phyloP scores from a whole-genome alignment of 1,140 invertebrate species.

The Bombus fervidus region DNA sequence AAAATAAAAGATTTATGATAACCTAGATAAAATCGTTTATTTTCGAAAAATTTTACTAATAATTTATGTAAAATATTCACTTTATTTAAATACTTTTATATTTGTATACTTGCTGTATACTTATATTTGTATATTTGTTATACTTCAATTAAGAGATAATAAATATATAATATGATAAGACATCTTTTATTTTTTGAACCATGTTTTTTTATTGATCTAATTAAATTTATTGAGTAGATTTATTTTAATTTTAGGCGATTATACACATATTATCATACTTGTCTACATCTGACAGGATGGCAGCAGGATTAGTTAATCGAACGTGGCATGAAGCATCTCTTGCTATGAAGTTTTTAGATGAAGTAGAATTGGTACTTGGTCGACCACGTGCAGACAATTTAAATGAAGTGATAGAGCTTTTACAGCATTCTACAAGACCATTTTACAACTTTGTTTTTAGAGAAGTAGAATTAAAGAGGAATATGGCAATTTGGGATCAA shows the following conservation, averaged over 20 bases:
- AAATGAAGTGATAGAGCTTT: slow-evolving; percentile 80
- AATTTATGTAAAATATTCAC: not conserved
- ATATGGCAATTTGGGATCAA: slow-evolving; percentile 76
- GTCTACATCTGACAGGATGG: slow-evolving; percentile 84
- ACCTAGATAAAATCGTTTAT: not conserved
- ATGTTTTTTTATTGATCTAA: not conserved
- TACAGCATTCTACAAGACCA: slow-evolving; percentile 79
- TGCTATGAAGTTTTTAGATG: slow-evolving; percentile 83
- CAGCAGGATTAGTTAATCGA: slow-evolving; percentile 84
- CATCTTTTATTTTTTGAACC: not conserved
- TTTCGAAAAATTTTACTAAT: not conserved
- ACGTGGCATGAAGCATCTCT: slow-evolving; percentile 85
- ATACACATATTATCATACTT: slow-evolving; percentile 85
- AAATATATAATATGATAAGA: not conserved
- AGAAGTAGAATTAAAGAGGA: slow-evolving; percentile 84
- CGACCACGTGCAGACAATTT: slow-evolving; percentile 82
- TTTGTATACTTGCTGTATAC: not conserved
- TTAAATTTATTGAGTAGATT: not conserved
- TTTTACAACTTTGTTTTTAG: slow-evolving; percentile 84
- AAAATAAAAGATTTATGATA: not conserved
- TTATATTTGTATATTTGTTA: too few relatives aligned
- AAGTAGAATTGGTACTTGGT: slow-evolving; percentile 82
- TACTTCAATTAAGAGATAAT: not conserved
- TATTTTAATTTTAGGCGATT: slow-evolving; percentile 82
- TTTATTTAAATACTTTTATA: not conserved